These are phyloP conservation scores for Ictalurus punctatus DNA, from an alignment of 2,113 vertebrate genomes.

Conservation along the genomic window DNA sequence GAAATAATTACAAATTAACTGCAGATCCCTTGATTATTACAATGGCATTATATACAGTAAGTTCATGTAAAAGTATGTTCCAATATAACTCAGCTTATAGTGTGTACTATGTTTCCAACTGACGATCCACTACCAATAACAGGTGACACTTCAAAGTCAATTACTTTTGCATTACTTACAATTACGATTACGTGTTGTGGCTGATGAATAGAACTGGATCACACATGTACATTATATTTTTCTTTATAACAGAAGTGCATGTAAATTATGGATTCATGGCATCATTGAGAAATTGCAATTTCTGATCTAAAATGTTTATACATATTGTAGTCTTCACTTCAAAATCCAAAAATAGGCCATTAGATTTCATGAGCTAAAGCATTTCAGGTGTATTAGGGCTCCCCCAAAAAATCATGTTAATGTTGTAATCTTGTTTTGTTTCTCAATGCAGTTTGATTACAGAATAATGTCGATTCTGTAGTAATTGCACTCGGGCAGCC, in stretches of 20 bases:
- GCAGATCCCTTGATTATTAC: neutral
- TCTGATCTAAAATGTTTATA: no score
- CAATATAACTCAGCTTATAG: neutral
- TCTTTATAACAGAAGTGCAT: neutral
- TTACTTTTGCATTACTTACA: neutral
- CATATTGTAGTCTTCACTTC: neutral
- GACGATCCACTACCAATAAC: neutral
- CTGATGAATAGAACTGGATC: neutral
- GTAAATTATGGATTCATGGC: neutral
- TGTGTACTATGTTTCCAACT: no score
- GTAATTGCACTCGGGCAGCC: neutral
- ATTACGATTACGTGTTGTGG: no score
- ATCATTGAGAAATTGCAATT: neutral
- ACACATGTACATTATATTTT: neutral
- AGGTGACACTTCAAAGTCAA: no score
- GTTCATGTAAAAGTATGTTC: neutral
- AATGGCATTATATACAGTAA: neutral
- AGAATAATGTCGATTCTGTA: neutral
- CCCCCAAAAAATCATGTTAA: neutral
- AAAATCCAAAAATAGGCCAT: neutral
- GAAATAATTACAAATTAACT: constrained; percentile 14
- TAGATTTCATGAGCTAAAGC: neutral
- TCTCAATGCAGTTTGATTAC: neutral
- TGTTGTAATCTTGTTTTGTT: neutral
- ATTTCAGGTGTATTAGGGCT: neutral